phyloP scores from a whole-genome alignment of 2,113 vertebrate genomes.

The Syngnathus typhle region DNA sequence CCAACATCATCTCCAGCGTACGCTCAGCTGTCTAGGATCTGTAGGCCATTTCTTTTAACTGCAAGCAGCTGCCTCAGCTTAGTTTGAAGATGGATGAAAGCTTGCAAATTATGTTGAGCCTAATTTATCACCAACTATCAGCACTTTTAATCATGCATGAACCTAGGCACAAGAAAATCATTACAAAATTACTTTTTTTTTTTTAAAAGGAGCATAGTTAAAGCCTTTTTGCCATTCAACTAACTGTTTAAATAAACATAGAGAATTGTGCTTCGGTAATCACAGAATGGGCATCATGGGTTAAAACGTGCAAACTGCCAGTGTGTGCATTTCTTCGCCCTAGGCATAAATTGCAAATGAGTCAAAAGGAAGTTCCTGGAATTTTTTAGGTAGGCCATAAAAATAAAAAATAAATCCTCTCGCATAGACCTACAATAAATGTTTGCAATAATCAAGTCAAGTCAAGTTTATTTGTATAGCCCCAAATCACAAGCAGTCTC shows the following conservation, averaged over 20 bases:
- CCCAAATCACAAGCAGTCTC: no score
- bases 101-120: slow-evolving; percentile 15
- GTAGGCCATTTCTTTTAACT: slow-evolving; percentile 19
- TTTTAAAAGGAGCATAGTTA: not conserved
- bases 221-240: not conserved
- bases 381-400: not conserved
- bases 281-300: not conserved
- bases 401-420: not conserved
- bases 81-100: slow-evolving; percentile 11
- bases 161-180: not conserved
- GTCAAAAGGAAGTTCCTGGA: not conserved
- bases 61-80: slow-evolving; percentile 22
- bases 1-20: slow-evolving; percentile 10
- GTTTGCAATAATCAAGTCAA: no score
- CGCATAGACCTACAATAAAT: not conserved
- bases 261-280: not conserved
- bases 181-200: not conserved
- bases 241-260: not conserved
- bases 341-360: not conserved
- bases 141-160: slow-evolving; percentile 2
- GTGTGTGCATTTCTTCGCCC: slow-evolving; percentile 4
- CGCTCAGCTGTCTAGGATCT: slow-evolving; percentile 19
- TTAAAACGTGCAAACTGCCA: not conserved
- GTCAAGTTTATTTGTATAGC: no score
- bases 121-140: slow-evolving; percentile 24